These are phyloP conservation scores for Camponotus vicinus DNA, from an alignment of 1,140 invertebrate species.

Conservation along the genomic window DNA sequence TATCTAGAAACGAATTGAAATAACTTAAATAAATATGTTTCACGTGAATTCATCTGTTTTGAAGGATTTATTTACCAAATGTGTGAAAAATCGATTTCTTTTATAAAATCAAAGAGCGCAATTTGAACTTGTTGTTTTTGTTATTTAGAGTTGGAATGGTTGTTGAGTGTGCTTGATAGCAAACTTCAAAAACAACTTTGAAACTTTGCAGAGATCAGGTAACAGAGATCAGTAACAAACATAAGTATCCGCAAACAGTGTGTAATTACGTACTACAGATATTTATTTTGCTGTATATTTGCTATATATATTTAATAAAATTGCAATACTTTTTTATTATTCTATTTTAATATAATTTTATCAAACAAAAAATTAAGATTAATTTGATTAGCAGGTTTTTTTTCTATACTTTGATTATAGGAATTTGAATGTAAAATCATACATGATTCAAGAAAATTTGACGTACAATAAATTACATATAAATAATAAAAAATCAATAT, in stretches of 20 bases:
- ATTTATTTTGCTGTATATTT: slow-evolving; percentile 1
- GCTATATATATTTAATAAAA: not conserved
- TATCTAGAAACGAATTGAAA: too few species aligned
- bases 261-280: not conserved
- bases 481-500: not conserved
- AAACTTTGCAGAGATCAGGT: slow-evolving; percentile 1
- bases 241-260: not conserved
- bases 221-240: not conserved
- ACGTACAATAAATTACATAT: not conserved
- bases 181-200: slow-evolving; percentile 29
- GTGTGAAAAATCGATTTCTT: not conserved
- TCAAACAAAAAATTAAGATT: not conserved
- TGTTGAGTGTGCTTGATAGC: not conserved
- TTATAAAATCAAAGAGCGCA: not conserved
- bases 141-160: slow-evolving; percentile 13
- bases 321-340: not conserved
- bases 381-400: not conserved
- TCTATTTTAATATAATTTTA: not conserved
- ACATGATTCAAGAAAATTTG: not conserved
- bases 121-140: slow-evolving; percentile 14
- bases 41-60: not conserved
- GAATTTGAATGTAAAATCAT: not conserved
- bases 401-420: too few species aligned
- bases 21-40: too few species aligned
- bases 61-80: not conserved